Conservation (phyloP, 2,797 vertebrate genomes). For the Parauchenoglanis ngamensis region DNA sequence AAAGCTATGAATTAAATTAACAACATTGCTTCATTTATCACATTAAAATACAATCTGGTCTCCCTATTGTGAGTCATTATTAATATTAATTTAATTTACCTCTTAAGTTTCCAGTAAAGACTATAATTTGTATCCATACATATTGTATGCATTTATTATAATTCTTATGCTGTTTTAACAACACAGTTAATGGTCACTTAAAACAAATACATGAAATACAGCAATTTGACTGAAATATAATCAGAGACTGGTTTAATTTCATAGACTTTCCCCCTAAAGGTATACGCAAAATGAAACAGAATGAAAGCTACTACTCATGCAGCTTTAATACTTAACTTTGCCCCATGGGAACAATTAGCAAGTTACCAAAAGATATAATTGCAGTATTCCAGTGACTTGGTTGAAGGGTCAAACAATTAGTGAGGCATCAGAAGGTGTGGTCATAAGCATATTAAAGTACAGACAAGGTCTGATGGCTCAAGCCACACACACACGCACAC, state of each 20-base stretch:
- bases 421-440: slow-evolving; percentile 58
- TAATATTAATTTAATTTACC: not conserved
- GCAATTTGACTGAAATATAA: slow-evolving; percentile 21
- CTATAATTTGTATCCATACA: not conserved
- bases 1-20: slow-evolving; percentile 33
- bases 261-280: slow-evolving; percentile 56
- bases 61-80: not conserved
- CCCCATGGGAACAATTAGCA: slow-evolving; percentile 67
- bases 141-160: not conserved
- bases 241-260: slow-evolving; percentile 43
- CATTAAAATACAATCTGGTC: no score
- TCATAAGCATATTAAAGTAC: slow-evolving; percentile 58
- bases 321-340: slow-evolving; percentile 67
- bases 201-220: slow-evolving; percentile 24
- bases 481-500: not conserved
- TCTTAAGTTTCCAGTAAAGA: not conserved
- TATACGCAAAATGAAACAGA: slow-evolving; percentile 55
- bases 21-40: not conserved
- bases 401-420: slow-evolving; percentile 66
- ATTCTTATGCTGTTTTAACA: not conserved
- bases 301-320: slow-evolving; percentile 66
- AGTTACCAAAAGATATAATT: slow-evolving; percentile 70
- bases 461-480: slow-evolving; percentile 40
- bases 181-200: not conserved
- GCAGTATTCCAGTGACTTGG: slow-evolving; percentile 67